phyloP scores from a whole-genome alignment of 2,113 vertebrate species.

The Barnardius zonarius region DNA sequence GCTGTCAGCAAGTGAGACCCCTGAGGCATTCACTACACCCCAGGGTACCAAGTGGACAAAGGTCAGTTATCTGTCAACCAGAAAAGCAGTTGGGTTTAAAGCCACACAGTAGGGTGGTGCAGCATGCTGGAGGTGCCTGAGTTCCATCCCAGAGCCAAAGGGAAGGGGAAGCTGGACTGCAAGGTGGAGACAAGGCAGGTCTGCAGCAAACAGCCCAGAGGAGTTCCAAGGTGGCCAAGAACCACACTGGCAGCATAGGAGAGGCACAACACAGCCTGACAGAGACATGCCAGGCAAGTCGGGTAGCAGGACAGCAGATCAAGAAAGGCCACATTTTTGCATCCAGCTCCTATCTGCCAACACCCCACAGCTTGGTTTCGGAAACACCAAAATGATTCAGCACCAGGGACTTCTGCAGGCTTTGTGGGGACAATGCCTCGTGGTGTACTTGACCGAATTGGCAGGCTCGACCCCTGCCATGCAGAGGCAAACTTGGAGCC shows the following conservation, averaged over 20 bases:
- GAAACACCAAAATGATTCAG: slow-evolving; percentile 18
- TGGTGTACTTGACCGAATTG: not conserved
- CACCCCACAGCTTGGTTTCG: slow-evolving; percentile 8
- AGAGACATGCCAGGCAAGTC: not conserved
- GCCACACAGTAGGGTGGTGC: not conserved
- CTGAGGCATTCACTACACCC: not conserved
- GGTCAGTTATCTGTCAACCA: not conserved
- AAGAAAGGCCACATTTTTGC: slow-evolving; percentile 48
- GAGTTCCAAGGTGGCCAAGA: not conserved
- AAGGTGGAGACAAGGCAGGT: not conserved
- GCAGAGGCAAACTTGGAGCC: not conserved
- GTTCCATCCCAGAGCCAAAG: not conserved
- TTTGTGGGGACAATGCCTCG: not conserved
- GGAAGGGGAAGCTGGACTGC: not conserved
- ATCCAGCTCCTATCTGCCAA: not conserved
- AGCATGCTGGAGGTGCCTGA: not conserved
- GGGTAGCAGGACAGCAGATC: not conserved
- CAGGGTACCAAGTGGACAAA: no score
- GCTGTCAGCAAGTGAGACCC: not conserved
- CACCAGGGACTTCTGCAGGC: not conserved
- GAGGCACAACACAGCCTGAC: not conserved
- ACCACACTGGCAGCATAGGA: not conserved
- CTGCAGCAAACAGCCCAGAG: not conserved
- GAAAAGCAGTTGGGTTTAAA: not conserved
- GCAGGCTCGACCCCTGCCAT: not conserved